A percentile compares a stretch with the other conserved stretches of the same genome.
phyloP scores from a whole-genome alignment of 2,113 vertebrate genomes.

The cattle (Bos taurus) region DNA sequence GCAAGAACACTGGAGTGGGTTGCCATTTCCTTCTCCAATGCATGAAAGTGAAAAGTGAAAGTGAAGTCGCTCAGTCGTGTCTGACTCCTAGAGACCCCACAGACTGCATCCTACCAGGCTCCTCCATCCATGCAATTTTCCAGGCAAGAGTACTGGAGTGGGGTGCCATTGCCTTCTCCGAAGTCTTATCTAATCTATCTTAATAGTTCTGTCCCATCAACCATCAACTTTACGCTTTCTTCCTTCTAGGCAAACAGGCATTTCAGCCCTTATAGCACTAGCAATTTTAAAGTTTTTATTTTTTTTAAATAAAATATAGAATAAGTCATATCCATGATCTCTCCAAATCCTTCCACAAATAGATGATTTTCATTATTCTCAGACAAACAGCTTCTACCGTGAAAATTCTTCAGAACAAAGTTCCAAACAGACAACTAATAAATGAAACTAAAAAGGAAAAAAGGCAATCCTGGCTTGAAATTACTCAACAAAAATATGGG shows the following conservation, averaged over 20 bases:
- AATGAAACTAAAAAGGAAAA: background rate
- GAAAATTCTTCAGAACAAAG: background rate
- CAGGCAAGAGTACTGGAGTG: no score
- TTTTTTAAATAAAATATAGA: background rate
- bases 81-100: no score
- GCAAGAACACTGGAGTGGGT: no score
- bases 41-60: no score
- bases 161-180: no score
- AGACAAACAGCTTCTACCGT: background rate
- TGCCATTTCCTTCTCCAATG: no score
- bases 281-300: background rate
- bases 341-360: background rate
- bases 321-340: background rate
- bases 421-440: background rate
- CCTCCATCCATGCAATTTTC: no score
- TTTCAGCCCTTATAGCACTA: background rate
- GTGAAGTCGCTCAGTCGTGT: no score
- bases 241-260: background rate
- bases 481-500: background rate
- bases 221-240: background rate
- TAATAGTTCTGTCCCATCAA: background rate
- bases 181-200: background rate
- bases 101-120: no score
- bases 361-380: background rate
- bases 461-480: background rate